Conservation (phyloP, 2,797 vertebrate genomes). For the Paguma larvata region DNA sequence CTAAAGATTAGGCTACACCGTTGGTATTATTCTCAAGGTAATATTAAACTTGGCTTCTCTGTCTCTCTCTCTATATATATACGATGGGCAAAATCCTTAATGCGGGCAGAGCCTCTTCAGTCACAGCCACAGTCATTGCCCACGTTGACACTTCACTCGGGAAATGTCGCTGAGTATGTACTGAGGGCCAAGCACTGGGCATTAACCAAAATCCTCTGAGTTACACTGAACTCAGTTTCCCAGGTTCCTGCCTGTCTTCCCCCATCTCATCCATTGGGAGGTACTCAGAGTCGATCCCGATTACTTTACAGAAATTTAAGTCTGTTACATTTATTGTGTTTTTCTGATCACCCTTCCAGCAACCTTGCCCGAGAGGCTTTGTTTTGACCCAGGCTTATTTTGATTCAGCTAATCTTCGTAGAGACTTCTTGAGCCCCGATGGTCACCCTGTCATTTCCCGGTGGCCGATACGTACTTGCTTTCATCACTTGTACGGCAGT, state of each 20-base stretch:
- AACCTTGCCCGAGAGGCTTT: neutral
- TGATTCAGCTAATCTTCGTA: neutral
- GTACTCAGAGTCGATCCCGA: neutral
- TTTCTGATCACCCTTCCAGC: neutral
- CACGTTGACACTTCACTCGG: neutral
- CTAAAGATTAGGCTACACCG: neutral
- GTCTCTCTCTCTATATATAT: neutral
- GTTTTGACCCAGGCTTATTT: neutral
- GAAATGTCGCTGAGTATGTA: neutral
- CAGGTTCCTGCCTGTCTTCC: neutral
- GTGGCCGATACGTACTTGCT: neutral
- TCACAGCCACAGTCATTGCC: neutral
- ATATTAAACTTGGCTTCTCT: neutral
- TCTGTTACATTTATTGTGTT: constrained; percentile 63
- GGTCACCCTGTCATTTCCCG: neutral
- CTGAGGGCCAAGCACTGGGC: neutral
- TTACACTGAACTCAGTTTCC: neutral
- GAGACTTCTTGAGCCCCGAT: neutral
- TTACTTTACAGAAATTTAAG: constrained; percentile 62
- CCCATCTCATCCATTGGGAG: neutral
- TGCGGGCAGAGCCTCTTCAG: neutral
- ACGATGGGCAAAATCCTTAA: neutral
- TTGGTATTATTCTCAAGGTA: neutral
- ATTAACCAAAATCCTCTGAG: neutral
- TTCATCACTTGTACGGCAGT: neutral